Evolutionary conservation across 2,113 vertebrate genomes (phyloP), one percentile per base, ranked within the genome.

Genomic region (Castor canadensis): DNA sequence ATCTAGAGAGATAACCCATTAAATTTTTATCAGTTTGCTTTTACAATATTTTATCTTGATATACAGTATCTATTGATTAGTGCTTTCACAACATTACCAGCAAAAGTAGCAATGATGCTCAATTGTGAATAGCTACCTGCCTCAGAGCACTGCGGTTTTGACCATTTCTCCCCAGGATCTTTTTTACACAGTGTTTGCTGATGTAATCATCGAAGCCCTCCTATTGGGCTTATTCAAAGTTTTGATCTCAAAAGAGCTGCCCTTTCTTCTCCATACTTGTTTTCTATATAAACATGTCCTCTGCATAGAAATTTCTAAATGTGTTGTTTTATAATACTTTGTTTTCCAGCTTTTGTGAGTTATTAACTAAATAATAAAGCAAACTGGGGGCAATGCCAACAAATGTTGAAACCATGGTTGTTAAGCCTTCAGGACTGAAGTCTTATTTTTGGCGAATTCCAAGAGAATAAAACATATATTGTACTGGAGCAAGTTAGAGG

Each of bases 351-450:
- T 93, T 60, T 72, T 82, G 1, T 86, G 67, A 32, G 9, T 93
- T 91, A 9, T 82, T 94, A 81, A 76, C 10, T 90, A 94, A 95
- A 95, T 81, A 93, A 43, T 71, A 83, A 91, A 91, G 40, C 38
- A 82, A 92, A 81, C 75, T 75, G 54, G 45, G 47, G 56, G 89
- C 32, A 94, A 12, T 93, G 30, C n/a, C n/a, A 87, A 89, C 73
- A 92, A 75, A 86, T 80, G 32, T 83, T 95, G 40, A 94, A 93
- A 91, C 38, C 26, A 43, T 84, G 9, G 67, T n/a, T 80, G 30
- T 80, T 96, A 94, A 69, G 10, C 32, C 96, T 96, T n/a, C 67
- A 76, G 60, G 28, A 76, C 52, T 72, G 40, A 20, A 75, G 24
- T 88, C n/a, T 60, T n/a, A 81, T 10, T 75, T 89, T 92, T 76